Evolutionary conservation across 2,888 invertebrate species (phyloP).

Genomic region (Yponomeuta cagnagella): DNA sequence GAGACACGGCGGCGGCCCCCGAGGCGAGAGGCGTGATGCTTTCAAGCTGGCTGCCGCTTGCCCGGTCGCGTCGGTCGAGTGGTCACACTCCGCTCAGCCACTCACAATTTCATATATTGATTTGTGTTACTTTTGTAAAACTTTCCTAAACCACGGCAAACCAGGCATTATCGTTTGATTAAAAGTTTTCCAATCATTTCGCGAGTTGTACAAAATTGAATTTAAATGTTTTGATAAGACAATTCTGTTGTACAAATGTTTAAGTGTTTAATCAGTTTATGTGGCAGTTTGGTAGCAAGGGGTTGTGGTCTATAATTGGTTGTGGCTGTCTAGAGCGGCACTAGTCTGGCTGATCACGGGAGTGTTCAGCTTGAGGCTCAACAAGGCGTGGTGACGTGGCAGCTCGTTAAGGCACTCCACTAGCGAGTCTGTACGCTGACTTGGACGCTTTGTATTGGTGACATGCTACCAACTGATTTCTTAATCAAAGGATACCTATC

Average conservation of each 20-base stretch:
- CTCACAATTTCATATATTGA: background rate
- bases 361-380: background rate
- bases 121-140: background rate
- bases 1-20: background rate
- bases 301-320: too few species aligned
- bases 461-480: background rate
- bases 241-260: background rate
- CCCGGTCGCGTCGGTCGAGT: background rate
- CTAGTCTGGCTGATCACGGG: background rate
- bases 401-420: background rate
- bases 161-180: background rate
- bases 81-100: background rate
- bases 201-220: background rate
- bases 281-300: too few species aligned
- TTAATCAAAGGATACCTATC: background rate
- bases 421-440: background rate
- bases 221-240: background rate
- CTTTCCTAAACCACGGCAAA: background rate
- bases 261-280: too few species aligned
- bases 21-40: background rate
- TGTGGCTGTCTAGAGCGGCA: background rate
- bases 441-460: background rate
- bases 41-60: background rate
- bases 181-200: background rate
- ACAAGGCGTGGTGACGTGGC: background rate